Percentiles rank a stretch among this genome's conserved stretches.
These are phyloP conservation scores for Polypedilum pembai DNA, from an alignment of 1,140 invertebrate genomes.

Conservation along the genomic window DNA sequence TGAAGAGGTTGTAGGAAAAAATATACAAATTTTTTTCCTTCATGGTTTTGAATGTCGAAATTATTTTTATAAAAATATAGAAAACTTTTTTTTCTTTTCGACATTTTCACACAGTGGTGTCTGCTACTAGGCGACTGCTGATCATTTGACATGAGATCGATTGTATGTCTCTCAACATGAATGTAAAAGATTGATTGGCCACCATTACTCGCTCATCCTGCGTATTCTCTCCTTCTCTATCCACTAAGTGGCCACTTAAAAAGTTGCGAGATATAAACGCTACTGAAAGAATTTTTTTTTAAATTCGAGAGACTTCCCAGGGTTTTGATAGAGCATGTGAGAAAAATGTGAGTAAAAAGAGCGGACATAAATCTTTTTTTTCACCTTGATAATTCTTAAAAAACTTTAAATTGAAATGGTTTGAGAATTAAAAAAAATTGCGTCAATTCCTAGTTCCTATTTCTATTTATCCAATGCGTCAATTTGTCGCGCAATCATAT, in stretches of 20 bases:
- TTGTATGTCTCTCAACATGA: no score
- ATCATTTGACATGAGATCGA: no score
- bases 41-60: not conserved
- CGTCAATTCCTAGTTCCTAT: not conserved
- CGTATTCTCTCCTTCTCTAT: not conserved
- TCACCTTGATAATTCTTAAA: not conserved
- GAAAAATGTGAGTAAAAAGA: not conserved
- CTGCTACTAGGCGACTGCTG: no score
- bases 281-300: not conserved
- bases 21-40: no score
- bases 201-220: not conserved
- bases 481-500: not conserved
- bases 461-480: not conserved
- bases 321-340: not conserved
- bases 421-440: not conserved
- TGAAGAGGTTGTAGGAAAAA: not conserved
- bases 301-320: not conserved
- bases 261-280: not conserved
- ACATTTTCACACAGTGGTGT: not conserved
- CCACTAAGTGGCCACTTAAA: not conserved
- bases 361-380: no score
- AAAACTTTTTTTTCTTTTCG: not conserved
- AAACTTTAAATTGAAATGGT: not conserved
- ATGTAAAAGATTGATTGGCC: not conserved
- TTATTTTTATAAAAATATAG: not conserved